Evolutionary conservation across 2,888 invertebrate species (phyloP).

Genomic region (Lasioglossum vierecki): DNA sequence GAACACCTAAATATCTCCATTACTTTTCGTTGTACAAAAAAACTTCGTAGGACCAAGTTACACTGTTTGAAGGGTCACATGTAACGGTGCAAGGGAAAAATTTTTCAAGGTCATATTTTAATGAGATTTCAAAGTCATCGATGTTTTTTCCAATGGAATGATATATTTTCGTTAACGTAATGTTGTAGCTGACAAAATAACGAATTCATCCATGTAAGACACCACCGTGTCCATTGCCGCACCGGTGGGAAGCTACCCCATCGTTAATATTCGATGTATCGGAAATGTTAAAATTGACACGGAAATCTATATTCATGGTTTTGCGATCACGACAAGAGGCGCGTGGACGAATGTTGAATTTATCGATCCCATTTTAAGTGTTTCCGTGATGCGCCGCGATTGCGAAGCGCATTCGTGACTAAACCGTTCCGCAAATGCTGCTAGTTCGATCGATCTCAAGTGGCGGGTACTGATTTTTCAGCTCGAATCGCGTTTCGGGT

Average conservation of each 20-base stretch:
- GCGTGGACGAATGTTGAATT: constrained; percentile 23
- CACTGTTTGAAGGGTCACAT: no score
- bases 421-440: constrained; percentile 24
- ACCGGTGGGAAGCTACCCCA: no score
- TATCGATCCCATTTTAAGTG: constrained; percentile 27
- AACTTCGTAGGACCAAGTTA: no score
- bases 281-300: constrained; percentile 32
- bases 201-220: no score
- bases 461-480: neutral
- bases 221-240: neutral
- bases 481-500: constrained; percentile 3
- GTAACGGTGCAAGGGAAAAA: no score
- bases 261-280: constrained; percentile 1
- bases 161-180: no score
- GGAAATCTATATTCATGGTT: constrained; percentile 34
- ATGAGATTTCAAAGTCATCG: no score
- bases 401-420: constrained; percentile 16
- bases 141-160: no score
- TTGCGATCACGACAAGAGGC: neutral
- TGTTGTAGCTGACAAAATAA: no score
- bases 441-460: neutral
- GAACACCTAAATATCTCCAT: no score
- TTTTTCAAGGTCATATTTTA: no score
- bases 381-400: constrained; percentile 15
- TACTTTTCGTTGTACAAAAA: no score